Percentiles rank a stretch among this genome's conserved stretches.
Conservation (phyloP, 2,888 invertebrate genomes). For the Drosophila cognata region DNA sequence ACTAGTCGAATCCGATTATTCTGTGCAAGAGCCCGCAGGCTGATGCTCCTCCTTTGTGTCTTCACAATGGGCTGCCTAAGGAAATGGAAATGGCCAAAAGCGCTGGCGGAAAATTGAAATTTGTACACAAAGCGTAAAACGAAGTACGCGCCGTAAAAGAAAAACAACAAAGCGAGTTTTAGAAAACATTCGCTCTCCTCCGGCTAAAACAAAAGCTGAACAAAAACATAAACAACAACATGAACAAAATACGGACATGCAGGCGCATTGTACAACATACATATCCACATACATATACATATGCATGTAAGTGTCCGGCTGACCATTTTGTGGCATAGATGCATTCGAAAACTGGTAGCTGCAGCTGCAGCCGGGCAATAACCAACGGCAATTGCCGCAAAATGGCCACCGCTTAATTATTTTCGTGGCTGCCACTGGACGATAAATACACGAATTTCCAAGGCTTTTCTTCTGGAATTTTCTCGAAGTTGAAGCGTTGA, state of each 20-base stretch:
- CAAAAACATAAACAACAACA: slow-evolving; percentile 23
- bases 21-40: slow-evolving; percentile 53
- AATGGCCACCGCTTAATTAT: slow-evolving; percentile 47
- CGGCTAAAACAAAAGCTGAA: slow-evolving; percentile 30
- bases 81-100: slow-evolving; percentile 63
- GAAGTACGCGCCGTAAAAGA: slow-evolving; percentile 36
- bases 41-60: slow-evolving; percentile 21
- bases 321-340: slow-evolving; percentile 37
- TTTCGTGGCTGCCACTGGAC: slow-evolving; percentile 18
- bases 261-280: slow-evolving; percentile 22
- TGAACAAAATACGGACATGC: slow-evolving; percentile 35
- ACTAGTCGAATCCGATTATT: slow-evolving; percentile 62
- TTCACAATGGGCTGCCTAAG: slow-evolving; percentile 40
- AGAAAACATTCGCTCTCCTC: slow-evolving; percentile 51
- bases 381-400: slow-evolving; percentile 10
- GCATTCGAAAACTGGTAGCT: slow-evolving; percentile 41
- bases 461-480: neutral
- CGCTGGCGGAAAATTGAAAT: slow-evolving; percentile 78
- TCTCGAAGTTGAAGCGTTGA: too few species aligned
- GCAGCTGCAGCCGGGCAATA: slow-evolving; percentile 17
- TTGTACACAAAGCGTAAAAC: slow-evolving; percentile 62
- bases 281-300: neutral
- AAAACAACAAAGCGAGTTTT: slow-evolving; percentile 53
- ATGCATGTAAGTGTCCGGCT: neutral
- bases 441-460: neutral